phyloP scores from a whole-genome alignment of 1,140 invertebrate genomes.

The Lepidurus packardi region DNA sequence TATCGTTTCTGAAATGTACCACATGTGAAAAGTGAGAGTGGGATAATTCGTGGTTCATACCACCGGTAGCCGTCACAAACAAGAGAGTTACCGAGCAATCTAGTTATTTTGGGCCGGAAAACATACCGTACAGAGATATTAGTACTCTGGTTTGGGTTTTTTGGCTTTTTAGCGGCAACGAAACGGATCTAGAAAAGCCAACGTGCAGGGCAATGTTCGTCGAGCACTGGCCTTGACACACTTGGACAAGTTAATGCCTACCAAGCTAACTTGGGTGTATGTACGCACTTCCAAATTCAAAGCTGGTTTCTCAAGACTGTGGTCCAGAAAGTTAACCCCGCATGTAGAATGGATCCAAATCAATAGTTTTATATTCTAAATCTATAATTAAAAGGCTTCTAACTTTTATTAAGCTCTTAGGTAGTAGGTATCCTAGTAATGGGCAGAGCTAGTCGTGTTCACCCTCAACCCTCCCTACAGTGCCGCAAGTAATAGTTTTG shows the following conservation, averaged over 20 bases:
- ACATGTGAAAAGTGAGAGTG: no score
- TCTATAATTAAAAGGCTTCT: no score
- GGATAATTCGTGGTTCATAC: no score
- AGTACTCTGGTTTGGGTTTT: background rate
- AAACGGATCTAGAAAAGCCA: background rate
- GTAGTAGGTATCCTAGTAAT: conserved; percentile 38
- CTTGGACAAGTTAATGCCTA: background rate
- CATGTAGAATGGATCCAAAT: background rate
- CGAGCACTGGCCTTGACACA: background rate
- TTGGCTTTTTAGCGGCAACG: background rate
- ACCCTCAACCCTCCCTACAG: conserved; percentile 36
- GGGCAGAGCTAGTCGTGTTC: conserved; percentile 41
- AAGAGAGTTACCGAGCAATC: no score
- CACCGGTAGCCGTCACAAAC: no score
- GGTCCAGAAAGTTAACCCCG: background rate
- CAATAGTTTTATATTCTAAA: no score
- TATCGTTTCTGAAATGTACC: no score
- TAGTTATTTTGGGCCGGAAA: no score
- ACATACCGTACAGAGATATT: no score
- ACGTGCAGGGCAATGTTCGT: background rate
- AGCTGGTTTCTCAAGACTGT: no score
- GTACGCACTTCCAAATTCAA: background rate
- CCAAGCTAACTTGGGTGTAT: background rate
- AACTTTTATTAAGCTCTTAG: no score
- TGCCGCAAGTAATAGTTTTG: background rate